Evolutionary conservation across 2,113 vertebrate species (phyloP).

Genomic region (Girardinichthys multiradiatus): DNA sequence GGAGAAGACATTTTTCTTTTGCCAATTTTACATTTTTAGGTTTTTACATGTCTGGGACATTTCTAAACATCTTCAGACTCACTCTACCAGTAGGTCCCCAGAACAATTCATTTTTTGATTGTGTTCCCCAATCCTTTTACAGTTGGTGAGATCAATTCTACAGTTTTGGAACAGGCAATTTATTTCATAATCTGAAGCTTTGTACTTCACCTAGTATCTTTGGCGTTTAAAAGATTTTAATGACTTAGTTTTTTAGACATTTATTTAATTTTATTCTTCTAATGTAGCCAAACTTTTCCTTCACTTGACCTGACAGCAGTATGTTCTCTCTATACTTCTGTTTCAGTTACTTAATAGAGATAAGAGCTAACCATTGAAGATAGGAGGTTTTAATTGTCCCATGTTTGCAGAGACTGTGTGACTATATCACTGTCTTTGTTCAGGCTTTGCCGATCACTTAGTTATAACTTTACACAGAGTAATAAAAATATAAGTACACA

Average conservation of each 20-base stretch:
- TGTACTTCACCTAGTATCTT: neutral
- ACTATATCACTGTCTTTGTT: neutral
- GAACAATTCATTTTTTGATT: neutral
- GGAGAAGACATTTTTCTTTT: too few species aligned
- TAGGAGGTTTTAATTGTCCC: neutral
- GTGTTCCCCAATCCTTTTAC: neutral
- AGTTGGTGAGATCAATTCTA: neutral
- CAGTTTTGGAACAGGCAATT: neutral
- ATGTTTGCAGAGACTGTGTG: neutral
- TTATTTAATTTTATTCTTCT: neutral
- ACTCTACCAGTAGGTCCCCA: neutral
- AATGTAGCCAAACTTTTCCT: neutral
- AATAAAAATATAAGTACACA: neutral
- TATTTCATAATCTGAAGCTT: neutral
- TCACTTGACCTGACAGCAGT: neutral
- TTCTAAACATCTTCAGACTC: neutral
- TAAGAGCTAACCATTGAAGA: neutral
- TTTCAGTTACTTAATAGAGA: neutral
- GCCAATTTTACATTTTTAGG: too few species aligned
- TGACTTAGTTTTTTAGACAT: too few species aligned
- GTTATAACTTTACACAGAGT: neutral
- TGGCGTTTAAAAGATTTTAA: too few species aligned
- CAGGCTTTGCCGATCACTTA: neutral
- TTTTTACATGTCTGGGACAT: too few species aligned
- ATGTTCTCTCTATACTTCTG: neutral